Conservation (phyloP, 1,140 invertebrate species). For the Drosophila saltans region DNA sequence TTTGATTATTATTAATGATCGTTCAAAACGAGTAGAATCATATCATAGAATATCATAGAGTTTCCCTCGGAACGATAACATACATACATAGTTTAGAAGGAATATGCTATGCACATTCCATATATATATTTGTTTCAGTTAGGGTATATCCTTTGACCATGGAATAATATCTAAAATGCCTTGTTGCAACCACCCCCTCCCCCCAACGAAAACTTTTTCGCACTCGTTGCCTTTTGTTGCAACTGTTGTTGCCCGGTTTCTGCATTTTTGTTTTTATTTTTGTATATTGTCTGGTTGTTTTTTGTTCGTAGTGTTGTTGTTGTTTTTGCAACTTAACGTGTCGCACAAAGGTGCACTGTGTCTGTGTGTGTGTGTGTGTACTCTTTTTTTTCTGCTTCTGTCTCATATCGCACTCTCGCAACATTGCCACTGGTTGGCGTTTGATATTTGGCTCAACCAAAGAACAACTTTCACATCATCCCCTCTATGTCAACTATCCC, state of each 20-base stretch:
- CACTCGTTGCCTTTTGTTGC: constrained; percentile 59
- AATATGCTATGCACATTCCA: not conserved
- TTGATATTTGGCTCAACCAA: constrained; percentile 72
- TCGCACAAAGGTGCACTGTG: constrained; percentile 74
- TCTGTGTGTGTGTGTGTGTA: constrained; percentile 25
- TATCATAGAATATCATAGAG: too few relatives aligned
- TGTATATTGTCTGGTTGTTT: constrained; percentile 29
- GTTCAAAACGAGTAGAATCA: too few relatives aligned
- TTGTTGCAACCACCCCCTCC: constrained; percentile 20
- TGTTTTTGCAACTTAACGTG: constrained; percentile 77
- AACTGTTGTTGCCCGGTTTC: constrained; percentile 20
- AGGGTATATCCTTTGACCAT: constrained; percentile 19
- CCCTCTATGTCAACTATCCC: not conserved
- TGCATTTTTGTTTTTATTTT: constrained; percentile 26
- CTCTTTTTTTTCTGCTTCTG: constrained; percentile 12
- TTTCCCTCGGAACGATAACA: too few relatives aligned
- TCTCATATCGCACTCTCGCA: constrained; percentile 68
- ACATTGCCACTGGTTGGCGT: constrained; percentile 55
- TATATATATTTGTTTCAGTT: not conserved
- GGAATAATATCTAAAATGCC: constrained; percentile 5
- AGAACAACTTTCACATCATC: constrained; percentile 30
- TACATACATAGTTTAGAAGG: too few relatives aligned
- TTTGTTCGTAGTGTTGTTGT: constrained; percentile 42
- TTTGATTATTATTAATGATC: too few relatives aligned
- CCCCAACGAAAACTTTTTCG: constrained; percentile 35